A percentile compares a stretch with the other conserved stretches of the same genome.
Conservation (phyloP, 2,888 invertebrate genomes). For the Opisthograptis luteolata region DNA sequence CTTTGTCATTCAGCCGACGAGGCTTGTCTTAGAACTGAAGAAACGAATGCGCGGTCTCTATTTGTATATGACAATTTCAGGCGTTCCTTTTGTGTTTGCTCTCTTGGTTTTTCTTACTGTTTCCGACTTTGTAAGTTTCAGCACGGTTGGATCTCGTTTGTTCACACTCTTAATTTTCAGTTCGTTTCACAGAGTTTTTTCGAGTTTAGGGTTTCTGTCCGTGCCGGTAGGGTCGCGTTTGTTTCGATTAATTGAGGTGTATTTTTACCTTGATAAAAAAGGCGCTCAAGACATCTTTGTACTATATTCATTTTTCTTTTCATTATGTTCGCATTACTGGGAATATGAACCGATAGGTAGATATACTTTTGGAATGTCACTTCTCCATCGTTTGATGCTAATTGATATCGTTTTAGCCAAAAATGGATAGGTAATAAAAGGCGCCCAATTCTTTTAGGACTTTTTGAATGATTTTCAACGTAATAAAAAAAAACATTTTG, state of each 20-base stretch:
- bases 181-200: slow-evolving; percentile 2
- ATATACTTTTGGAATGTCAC: too few relatives aligned
- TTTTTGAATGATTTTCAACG: too few relatives aligned
- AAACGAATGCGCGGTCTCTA: slow-evolving; percentile 24
- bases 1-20: slow-evolving; percentile 32
- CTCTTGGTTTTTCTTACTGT: slow-evolving; percentile 1
- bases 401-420: too few relatives aligned
- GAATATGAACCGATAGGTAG: too few relatives aligned
- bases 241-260: background rate
- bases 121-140: slow-evolving; percentile 21
- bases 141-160: slow-evolving; percentile 22
- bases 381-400: too few relatives aligned
- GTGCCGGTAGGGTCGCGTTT: background rate
- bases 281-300: too few relatives aligned
- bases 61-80: slow-evolving; percentile 24
- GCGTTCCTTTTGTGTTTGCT: slow-evolving; percentile 16
- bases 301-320: too few relatives aligned
- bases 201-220: background rate
- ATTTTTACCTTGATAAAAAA: background rate
- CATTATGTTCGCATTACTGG: too few relatives aligned
- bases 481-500: too few relatives aligned
- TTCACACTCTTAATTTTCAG: slow-evolving; percentile 20
- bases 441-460: too few relatives aligned
- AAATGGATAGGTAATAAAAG: too few relatives aligned
- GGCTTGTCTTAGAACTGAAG: slow-evolving; percentile 26